These are phyloP conservation scores for Lophius piscatorius DNA, from an alignment of 2,113 vertebrate genomes.

Conservation along the genomic window DNA sequence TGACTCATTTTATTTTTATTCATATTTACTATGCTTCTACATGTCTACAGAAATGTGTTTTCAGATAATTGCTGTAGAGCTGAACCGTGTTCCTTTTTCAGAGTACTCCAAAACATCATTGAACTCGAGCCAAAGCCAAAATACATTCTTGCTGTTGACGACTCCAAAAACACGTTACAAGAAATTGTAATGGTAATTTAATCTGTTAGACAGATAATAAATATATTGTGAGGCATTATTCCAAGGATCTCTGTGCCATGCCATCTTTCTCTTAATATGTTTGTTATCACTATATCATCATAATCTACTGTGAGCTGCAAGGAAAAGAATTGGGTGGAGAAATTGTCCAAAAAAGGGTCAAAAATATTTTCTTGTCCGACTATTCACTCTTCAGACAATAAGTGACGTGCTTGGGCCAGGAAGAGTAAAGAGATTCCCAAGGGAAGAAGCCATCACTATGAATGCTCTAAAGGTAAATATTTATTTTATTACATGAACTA, in stretches of 20 bases:
- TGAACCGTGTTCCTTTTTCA: slow-evolving; percentile 63
- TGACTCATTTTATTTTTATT: slow-evolving; percentile 48
- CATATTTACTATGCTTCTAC: not conserved
- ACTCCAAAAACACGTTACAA: slow-evolving; percentile 82
- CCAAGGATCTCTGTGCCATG: too few relatives aligned
- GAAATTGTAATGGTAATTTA: slow-evolving; percentile 86
- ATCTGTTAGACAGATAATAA: too few relatives aligned
- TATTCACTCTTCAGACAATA: slow-evolving; percentile 79
- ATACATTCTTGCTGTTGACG: slow-evolving; percentile 90
- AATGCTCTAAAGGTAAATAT: slow-evolving; percentile 78
- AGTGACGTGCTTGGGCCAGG: slow-evolving; percentile 86
- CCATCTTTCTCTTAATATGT: too few relatives aligned
- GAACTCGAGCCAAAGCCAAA: slow-evolving; percentile 80
- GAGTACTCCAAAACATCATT: slow-evolving; percentile 89
- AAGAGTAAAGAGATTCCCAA: slow-evolving; percentile 78
- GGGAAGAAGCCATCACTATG: slow-evolving; percentile 80
- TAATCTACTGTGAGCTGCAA: not conserved
- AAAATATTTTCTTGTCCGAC: not conserved
- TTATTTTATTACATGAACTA: not conserved
- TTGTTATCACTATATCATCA: too few relatives aligned
- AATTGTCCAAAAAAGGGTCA: not conserved
- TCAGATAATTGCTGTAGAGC: not conserved
- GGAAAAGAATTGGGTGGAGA: not conserved
- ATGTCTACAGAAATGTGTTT: not conserved
- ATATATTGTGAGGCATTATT: not conserved